Base-by-base conservation (phyloP, 2,113 vertebrate species). In the Brachyhypopomus gauderio region DNA sequence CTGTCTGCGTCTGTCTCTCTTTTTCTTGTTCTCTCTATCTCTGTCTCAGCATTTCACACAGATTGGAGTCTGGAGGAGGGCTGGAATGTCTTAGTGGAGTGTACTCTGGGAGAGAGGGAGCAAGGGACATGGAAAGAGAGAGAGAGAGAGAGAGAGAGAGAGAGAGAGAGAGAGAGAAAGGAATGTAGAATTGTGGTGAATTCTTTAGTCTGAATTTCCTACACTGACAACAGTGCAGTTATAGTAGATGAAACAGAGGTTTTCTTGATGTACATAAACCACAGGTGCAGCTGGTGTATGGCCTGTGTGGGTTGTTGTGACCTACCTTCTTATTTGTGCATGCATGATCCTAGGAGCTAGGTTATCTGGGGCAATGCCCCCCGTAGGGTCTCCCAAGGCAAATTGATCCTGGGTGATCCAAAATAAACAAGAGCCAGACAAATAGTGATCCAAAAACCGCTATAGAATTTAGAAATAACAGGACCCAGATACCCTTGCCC, bases 241-340 rank as follows among this genome's bases (percentile, higher is more conserved):
- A 16, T 30, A 67, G 64, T 67, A 36, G 64, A 67, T 67, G 64
- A 67, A 67, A 67, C 64, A 67, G 64, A 67, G 30, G 34, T 36
- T 36, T 3, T 67, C 64, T 36, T 67, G 30, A 36, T 67, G 30
- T 36, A 16, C 34, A 62, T 58, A 62, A 58, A 75, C 58, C 56
- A 12, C 30, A 25, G 59, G 36, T 45, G 14, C 34, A 48, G 22
- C 23, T 30, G 22, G n/a, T 64, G 14, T 64, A 58, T 63, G 59
- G 45, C 60, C 17, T 38, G 38, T 34, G 58, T 63, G 58, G 17
- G 55, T 23, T n/a, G n/a, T n/a, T n/a, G n/a, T n/a, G n/a, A n/a
- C n/a, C n/a, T n/a, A n/a, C n/a, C n/a, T n/a, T n/a, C n/a, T n/a
- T n/a, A n/a, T n/a, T n/a, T n/a, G n/a, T n/a, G n/a, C n/a, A n/a